Evolutionary conservation across 2,797 vertebrate genomes (phyloP).

Genomic region (Mus caroli): DNA sequence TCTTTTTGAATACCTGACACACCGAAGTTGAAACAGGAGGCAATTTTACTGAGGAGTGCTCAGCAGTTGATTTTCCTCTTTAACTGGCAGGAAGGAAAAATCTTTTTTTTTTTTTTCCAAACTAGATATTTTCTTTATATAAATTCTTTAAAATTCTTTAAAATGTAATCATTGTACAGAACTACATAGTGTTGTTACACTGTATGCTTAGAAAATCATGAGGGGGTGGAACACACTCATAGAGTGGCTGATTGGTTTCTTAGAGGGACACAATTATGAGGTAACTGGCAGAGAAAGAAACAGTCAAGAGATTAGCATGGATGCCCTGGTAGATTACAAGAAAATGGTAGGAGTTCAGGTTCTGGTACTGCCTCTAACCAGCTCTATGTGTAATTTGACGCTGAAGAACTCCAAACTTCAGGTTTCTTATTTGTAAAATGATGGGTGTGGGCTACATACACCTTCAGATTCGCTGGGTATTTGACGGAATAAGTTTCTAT

Average conservation of each 20-base stretch:
- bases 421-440: constrained; percentile 36
- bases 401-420: not conserved
- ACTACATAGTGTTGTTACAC: not conserved
- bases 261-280: not conserved
- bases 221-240: not conserved
- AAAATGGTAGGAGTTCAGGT: constrained; percentile 19
- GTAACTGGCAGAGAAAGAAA: constrained; percentile 9
- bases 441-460: not conserved
- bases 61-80: constrained; percentile 63
- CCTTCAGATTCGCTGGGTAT: constrained; percentile 15
- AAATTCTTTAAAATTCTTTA: not conserved
- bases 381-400: not conserved
- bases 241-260: constrained; percentile 24
- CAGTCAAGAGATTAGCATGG: constrained; percentile 18
- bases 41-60: constrained; percentile 53
- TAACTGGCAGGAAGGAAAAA: constrained; percentile 48
- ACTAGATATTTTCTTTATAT: too few relatives aligned
- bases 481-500: constrained; percentile 50
- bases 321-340: not conserved
- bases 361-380: not conserved
- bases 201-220: not conserved
- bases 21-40: constrained; percentile 38
- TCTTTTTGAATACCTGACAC: constrained; percentile 28
- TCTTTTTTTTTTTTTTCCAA: not conserved
- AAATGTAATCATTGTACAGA: constrained; percentile 37